A percentile compares a stretch with the other conserved stretches of the same genome.
Conservation (phyloP, 2,888 invertebrate genomes). For the Coremacera marginata region DNA sequence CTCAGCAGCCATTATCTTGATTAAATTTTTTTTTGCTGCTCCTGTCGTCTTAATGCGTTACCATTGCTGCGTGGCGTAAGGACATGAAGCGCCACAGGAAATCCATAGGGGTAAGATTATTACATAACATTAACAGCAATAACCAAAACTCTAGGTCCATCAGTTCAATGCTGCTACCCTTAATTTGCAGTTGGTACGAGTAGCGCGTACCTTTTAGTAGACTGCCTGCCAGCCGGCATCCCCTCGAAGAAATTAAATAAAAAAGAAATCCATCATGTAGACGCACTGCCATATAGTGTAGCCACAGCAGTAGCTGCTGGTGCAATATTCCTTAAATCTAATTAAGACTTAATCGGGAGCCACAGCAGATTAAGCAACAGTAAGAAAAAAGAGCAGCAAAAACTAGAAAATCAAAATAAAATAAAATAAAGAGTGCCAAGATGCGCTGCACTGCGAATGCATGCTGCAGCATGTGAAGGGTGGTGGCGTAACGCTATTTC, state of each 20-base stretch:
- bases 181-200: not conserved
- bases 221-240: slow-evolving; percentile 33
- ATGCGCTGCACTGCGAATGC: slow-evolving; percentile 12
- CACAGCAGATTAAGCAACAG: slow-evolving; percentile 35
- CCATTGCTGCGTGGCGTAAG: slow-evolving; percentile 36
- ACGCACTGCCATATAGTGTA: not conserved
- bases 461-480: not conserved
- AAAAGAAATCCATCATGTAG: slow-evolving; percentile 63
- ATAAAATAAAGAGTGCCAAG: slow-evolving; percentile 46
- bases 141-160: slow-evolving; percentile 11
- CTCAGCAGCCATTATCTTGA: slow-evolving; percentile 62
- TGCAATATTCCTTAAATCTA: slow-evolving; percentile 69
- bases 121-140: slow-evolving; percentile 48
- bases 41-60: slow-evolving; percentile 7
- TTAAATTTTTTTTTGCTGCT: slow-evolving; percentile 53
- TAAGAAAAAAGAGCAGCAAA: slow-evolving; percentile 18
- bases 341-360: slow-evolving; percentile 69
- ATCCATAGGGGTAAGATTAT: slow-evolving; percentile 51
- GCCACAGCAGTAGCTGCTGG: slow-evolving; percentile 57
- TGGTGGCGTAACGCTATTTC: slow-evolving; percentile 36
- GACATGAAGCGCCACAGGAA: slow-evolving; percentile 31
- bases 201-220: slow-evolving; percentile 9
- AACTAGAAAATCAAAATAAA: slow-evolving; percentile 1
- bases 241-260: slow-evolving; percentile 25
- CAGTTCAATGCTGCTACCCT: not conserved